A percentile compares a stretch with the other conserved stretches of the same genome.
Evolutionary conservation across 1,140 invertebrate genomes (phyloP).

Genomic region (Phortica variegata): DNA sequence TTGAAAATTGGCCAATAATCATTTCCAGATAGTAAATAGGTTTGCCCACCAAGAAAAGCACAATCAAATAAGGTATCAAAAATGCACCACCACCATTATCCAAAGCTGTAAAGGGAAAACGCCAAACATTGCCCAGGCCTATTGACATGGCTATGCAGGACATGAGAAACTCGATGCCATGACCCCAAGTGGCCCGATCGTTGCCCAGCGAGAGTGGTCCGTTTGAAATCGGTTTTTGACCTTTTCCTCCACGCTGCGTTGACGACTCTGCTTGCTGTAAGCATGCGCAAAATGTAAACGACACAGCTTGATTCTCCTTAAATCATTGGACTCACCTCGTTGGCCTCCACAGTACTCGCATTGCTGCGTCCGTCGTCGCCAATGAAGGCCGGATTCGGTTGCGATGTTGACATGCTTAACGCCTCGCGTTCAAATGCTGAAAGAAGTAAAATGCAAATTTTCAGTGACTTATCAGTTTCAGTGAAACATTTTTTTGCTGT

Average conservation of each 20-base stretch:
- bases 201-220: background rate
- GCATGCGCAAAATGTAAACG: conserved; percentile 14
- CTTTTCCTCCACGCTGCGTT: conserved; percentile 23
- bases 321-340: conserved; percentile 11
- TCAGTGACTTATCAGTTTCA: conserved; percentile 14
- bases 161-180: conserved; percentile 77
- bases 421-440: conserved; percentile 1
- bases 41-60: conserved; percentile 75
- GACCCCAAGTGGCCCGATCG: conserved; percentile 71
- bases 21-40: conserved; percentile 86
- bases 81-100: conserved; percentile 81
- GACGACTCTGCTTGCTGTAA: conserved; percentile 16
- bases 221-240: background rate
- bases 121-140: conserved; percentile 84
- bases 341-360: conserved; percentile 29
- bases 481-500: background rate
- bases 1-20: conserved; percentile 72
- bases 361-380: conserved; percentile 47
- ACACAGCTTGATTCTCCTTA: conserved; percentile 26
- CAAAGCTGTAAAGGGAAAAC: conserved; percentile 77
- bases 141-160: conserved; percentile 83
- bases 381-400: conserved; percentile 42
- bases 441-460: conserved; percentile 14
- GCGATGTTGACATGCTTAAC: conserved; percentile 29
- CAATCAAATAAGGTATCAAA: conserved; percentile 76